Evolutionary conservation across 2,888 invertebrate species (phyloP), one percentile per base, ranked within the genome.

Genomic region (Cryptophagus acutangulus): DNA sequence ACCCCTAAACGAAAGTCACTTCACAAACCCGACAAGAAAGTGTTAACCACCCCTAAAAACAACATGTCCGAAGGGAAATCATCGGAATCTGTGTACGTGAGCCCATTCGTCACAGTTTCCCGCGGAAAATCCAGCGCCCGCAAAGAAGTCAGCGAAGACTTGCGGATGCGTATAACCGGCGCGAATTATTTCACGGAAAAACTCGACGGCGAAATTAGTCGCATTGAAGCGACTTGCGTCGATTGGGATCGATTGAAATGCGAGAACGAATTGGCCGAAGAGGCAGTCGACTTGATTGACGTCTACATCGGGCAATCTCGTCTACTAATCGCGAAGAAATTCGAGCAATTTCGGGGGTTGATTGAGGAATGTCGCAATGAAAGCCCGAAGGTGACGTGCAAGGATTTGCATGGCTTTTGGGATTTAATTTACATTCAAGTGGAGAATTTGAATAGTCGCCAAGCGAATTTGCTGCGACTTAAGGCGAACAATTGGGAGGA

Each of bases 321-420:
- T 41, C 72, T 91, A 45, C 71, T 92, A 41, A 74, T 87, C 50
- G 74, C 74, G 3, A 81, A 87, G 66, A 90, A 90, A 66, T 78
- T 90, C 63, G 72, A 79, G 60, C 86, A 89, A 71, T 90, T 90
- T 64, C 17, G 49, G 13, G 51, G 54, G 16, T 65, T 45, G 57
- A 71, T 42, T 4, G 30, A 2, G 0, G 66, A 71, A 28, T 71
- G 70, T 62, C 73, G 62, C 55, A 72, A 72, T n/a, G 61, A 69
- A 17, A 72, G 74, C 48, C 8, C 16, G 15, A 67, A 75, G 6
- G 75, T 84, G 28, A 79, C 76, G 0, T 74, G 76, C 42, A 76
- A 78, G 3, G 91, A 91, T 71, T 73, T 91, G 38, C 84, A 82
- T 54, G 90, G 90, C 16, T 91, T 89, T 71, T 91, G 90, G 90